A percentile compares a stretch with the other conserved stretches of the same genome.
Conservation (phyloP, 2,888 invertebrate species). For the Sipunculus nudus region DNA sequence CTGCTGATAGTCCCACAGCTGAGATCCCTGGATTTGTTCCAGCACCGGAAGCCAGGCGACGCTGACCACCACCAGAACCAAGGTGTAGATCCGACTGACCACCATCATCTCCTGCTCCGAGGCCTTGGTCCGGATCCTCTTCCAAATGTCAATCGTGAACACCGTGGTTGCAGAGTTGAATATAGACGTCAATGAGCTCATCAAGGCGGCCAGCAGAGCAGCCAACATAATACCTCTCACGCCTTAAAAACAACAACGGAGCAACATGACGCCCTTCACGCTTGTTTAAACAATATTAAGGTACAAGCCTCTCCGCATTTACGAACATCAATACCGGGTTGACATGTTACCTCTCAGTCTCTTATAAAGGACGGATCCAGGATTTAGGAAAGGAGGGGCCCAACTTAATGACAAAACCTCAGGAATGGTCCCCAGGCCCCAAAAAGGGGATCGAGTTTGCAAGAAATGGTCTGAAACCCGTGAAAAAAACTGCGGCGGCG, state of each 20-base stretch:
- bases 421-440: too few species aligned
- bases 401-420: too few species aligned
- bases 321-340: too few species aligned
- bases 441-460: too few species aligned
- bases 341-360: too few species aligned
- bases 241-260: conserved; percentile 18
- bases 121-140: conserved; percentile 13
- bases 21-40: conserved; percentile 60
- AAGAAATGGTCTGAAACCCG: too few species aligned
- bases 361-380: too few species aligned
- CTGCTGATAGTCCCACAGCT: conserved; percentile 64
- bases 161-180: conserved; percentile 67
- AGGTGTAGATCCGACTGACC: conserved; percentile 53
- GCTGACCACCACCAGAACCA: conserved; percentile 43
- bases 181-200: conserved; percentile 68
- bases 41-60: conserved; percentile 67
- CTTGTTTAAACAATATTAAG: background rate
- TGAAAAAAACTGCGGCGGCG: too few species aligned
- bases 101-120: conserved; percentile 40
- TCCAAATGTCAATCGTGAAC: conserved; percentile 69
- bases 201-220: conserved; percentile 68
- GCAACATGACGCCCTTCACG: too few species aligned
- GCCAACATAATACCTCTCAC: conserved; percentile 59
- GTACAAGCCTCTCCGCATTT: too few species aligned
- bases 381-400: too few species aligned